These are phyloP conservation scores for Gryllus longicercus DNA, from an alignment of 2,888 invertebrate species.

Conservation along the genomic window DNA sequence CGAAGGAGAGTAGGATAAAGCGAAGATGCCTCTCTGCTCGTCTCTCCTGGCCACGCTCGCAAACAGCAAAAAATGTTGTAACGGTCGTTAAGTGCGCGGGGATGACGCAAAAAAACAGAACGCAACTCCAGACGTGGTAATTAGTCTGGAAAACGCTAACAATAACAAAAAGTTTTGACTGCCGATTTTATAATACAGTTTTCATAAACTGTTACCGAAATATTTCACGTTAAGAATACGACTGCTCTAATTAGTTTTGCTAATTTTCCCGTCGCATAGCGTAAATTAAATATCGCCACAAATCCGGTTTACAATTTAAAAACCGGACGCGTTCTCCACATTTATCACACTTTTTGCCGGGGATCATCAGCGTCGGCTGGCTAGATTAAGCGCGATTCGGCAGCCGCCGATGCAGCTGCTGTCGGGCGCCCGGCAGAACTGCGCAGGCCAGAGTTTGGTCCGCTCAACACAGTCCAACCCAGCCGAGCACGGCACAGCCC, in stretches of 20 bases:
- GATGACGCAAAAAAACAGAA: not conserved
- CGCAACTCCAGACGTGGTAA: slow-evolving; percentile 11
- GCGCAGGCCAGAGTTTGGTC: too few species aligned
- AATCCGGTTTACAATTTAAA: not conserved
- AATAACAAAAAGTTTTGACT: slow-evolving; percentile 1
- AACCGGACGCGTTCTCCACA: not conserved
- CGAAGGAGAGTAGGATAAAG: slow-evolving; percentile 18
- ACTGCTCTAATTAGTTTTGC: not conserved
- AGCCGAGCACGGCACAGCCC: too few species aligned
- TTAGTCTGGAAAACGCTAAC: slow-evolving; percentile 17
- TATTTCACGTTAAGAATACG: slow-evolving; percentile 9
- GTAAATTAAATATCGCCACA: not conserved
- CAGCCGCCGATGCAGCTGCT: not conserved
- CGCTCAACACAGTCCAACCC: too few species aligned
- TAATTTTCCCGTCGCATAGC: not conserved
- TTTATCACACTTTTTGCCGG: not conserved
- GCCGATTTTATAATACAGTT: not conserved
- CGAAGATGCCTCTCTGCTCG: not conserved
- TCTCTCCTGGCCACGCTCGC: slow-evolving; percentile 17
- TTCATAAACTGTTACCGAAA: slow-evolving; percentile 5
- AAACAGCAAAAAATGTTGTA: not conserved
- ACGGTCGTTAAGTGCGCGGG: not conserved
- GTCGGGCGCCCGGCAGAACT: not conserved
- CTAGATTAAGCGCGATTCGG: not conserved
- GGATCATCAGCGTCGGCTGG: not conserved